Conservation (phyloP, 2,113 vertebrate genomes). For the Megatriorchis doriae region DNA sequence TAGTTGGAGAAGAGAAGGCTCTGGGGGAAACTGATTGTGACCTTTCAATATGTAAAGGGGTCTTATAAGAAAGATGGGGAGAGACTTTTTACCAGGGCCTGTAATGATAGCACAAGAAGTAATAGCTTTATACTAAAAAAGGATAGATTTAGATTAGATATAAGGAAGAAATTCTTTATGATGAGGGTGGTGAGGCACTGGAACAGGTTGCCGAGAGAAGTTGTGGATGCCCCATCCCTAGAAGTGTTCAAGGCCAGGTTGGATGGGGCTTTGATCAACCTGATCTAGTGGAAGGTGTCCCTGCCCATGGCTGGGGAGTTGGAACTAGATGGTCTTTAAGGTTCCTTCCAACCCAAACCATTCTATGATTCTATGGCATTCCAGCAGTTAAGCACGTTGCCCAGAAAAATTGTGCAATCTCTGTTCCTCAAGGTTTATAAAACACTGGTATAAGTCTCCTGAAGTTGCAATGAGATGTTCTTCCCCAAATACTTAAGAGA, state of each 20-base stretch:
- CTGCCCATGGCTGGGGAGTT: accelerated
- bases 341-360: background rate
- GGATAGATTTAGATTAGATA: background rate
- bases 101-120: background rate
- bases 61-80: background rate
- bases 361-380: background rate
- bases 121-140: background rate
- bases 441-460: background rate
- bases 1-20: background rate
- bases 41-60: too few species aligned
- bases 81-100: background rate
- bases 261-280: background rate
- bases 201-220: background rate
- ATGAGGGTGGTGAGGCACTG: background rate
- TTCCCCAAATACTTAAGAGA: background rate
- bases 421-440: background rate
- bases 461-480: background rate
- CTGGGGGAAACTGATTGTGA: background rate
- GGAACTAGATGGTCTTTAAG: background rate
- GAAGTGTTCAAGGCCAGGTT: background rate
- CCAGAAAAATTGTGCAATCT: background rate
- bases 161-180: background rate
- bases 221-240: background rate
- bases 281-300: accelerated
- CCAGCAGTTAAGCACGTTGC: background rate